These are phyloP conservation scores for Thaumetopoea pityocampa DNA, from an alignment of 1,140 invertebrate species.

Conservation along the genomic window DNA sequence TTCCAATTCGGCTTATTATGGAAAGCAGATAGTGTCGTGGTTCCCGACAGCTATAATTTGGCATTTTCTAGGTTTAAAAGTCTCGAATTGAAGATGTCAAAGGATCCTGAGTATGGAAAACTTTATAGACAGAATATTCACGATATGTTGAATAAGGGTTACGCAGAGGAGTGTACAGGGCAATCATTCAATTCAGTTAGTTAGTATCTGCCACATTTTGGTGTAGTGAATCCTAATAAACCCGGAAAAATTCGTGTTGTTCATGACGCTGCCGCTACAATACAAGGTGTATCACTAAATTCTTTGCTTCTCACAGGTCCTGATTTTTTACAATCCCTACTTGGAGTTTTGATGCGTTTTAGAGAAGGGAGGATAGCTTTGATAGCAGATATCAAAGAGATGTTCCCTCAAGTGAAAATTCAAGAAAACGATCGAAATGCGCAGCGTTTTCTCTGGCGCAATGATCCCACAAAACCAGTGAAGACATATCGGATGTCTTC, in stretches of 20 bases:
- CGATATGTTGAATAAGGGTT: neutral
- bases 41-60: slow-evolving; percentile 1
- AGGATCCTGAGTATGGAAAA: neutral
- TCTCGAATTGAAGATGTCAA: neutral
- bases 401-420: slow-evolving; percentile 44
- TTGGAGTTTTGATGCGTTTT: slow-evolving; percentile 38
- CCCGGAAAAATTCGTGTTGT: neutral
- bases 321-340: slow-evolving; percentile 29
- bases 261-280: neutral
- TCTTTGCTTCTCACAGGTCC: slow-evolving; percentile 33
- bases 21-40: neutral
- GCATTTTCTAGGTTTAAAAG: neutral
- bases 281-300: too few relatives aligned
- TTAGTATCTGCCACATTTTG: slow-evolving; percentile 4
- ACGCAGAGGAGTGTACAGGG: neutral
- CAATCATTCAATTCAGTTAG: neutral
- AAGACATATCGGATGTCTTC: too few relatives aligned
- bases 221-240: neutral
- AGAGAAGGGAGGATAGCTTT: slow-evolving; percentile 31
- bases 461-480: too few relatives aligned
- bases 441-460: slow-evolving; percentile 41
- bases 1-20: slow-evolving; percentile 1
- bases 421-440: slow-evolving; percentile 28
- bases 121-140: neutral
- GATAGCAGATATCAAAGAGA: slow-evolving; percentile 38